Percentiles rank a stretch among this genome's conserved stretches.
Conservation (phyloP, 2,888 invertebrate genomes). For the Nowickia ferox region DNA sequence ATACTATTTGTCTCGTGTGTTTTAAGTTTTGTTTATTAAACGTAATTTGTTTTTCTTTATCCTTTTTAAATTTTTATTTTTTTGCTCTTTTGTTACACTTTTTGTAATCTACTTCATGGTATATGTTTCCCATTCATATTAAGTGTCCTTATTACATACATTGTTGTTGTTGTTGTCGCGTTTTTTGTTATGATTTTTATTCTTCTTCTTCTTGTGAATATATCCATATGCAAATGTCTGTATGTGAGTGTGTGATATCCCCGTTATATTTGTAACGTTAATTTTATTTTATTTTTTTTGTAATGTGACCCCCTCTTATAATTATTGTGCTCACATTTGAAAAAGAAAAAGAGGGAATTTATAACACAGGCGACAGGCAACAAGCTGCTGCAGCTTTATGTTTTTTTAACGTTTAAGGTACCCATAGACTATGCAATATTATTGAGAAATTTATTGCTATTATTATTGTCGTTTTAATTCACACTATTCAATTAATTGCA, state of each 20-base stretch:
- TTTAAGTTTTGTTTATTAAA: constrained; percentile 38
- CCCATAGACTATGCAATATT: too few relatives aligned
- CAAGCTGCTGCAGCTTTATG: background rate
- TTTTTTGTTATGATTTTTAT: constrained; percentile 36
- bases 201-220: constrained; percentile 17
- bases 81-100: background rate
- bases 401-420: background rate
- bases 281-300: constrained; percentile 2
- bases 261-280: constrained; percentile 31
- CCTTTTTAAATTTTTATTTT: constrained; percentile 26
- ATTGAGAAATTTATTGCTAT: too few relatives aligned
- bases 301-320: constrained; percentile 56
- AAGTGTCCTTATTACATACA: constrained; percentile 62
- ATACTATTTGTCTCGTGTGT: constrained; percentile 40
- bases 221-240: constrained; percentile 39
- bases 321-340: background rate
- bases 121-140: constrained; percentile 36
- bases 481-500: too few relatives aligned
- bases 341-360: constrained; percentile 23
- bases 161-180: constrained; percentile 36
- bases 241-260: constrained; percentile 33
- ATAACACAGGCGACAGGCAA: constrained; percentile 28
- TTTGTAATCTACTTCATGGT: constrained; percentile 34
- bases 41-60: constrained; percentile 36
- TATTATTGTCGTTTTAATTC: too few relatives aligned